phyloP scores from a whole-genome alignment of 2,113 vertebrate genomes.

The Seriola aureovittata region DNA sequence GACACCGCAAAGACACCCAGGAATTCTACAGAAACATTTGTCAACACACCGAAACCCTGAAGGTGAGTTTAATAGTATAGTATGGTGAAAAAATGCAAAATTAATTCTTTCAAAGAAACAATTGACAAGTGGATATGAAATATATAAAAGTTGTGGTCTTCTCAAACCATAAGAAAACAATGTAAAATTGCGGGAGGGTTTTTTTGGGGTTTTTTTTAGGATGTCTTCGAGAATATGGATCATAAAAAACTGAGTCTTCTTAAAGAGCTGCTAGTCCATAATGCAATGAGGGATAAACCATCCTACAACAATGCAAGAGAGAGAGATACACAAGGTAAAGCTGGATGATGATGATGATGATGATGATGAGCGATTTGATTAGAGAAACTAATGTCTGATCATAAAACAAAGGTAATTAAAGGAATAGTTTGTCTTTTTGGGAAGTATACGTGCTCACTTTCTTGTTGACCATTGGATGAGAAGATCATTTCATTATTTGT shows the following conservation, averaged over 20 bases:
- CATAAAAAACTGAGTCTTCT: conserved; percentile 69
- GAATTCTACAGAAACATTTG: conserved; percentile 88
- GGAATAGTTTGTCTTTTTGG: neutral
- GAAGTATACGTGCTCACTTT: neutral
- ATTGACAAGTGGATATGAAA: neutral
- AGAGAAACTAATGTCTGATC: neutral
- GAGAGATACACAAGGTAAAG: conserved; percentile 67
- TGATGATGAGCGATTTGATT: neutral
- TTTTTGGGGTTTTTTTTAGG: conserved; percentile 71
- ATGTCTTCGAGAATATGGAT: conserved; percentile 84
- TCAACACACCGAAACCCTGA: conserved; percentile 84
- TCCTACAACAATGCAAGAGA: conserved; percentile 30
- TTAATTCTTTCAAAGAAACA: neutral
- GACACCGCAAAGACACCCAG: conserved; percentile 87
- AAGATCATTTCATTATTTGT: neutral
- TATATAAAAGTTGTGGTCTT: neutral
- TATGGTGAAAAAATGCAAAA: neutral
- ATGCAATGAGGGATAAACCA: conserved; percentile 57
- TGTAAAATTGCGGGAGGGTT: neutral
- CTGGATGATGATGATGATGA: neutral
- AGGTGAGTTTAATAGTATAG: conserved; percentile 77
- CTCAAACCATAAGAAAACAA: neutral
- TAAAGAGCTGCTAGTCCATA: conserved; percentile 64
- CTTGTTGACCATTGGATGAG: neutral
- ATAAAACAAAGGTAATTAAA: neutral